Evolutionary conservation across 2,888 invertebrate species (phyloP).

Genomic region (Drosophila borealis): DNA sequence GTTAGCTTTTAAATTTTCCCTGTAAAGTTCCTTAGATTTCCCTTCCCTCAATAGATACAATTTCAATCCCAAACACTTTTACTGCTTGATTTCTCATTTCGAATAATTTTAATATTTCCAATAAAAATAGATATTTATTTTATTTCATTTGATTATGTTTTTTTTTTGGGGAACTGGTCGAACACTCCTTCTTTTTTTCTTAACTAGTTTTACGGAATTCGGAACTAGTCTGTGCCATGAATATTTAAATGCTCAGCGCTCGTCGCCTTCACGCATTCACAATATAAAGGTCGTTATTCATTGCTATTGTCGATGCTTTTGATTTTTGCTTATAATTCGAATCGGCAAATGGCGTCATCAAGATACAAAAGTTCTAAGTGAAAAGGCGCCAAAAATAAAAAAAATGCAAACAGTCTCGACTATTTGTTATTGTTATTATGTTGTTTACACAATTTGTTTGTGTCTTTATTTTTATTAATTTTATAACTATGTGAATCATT

Average conservation of each 20-base stretch:
- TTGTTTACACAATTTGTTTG: constrained; percentile 34
- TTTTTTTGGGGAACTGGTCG: background rate
- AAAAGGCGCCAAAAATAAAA: constrained; percentile 33
- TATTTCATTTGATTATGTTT: background rate
- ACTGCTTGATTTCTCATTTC: no score
- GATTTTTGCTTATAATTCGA: constrained; percentile 27
- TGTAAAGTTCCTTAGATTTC: no score
- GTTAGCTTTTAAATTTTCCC: no score
- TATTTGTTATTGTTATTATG: constrained; percentile 9
- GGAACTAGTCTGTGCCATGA: constrained; percentile 39
- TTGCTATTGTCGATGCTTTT: constrained; percentile 31
- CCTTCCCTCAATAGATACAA: no score
- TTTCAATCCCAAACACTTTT: no score
- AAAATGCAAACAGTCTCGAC: constrained; percentile 12
- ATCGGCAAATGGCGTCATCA: constrained; percentile 60
- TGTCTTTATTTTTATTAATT: constrained; percentile 12
- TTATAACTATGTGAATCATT: constrained; percentile 33
- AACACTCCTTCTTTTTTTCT: constrained; percentile 1
- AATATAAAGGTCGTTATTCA: constrained; percentile 52
- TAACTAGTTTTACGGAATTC: constrained; percentile 37
- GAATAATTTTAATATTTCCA: no score
- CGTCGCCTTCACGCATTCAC: constrained; percentile 48
- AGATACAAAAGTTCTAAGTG: constrained; percentile 25
- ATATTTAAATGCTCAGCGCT: constrained; percentile 29
- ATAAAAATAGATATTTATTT: background rate